Base-by-base conservation (phyloP, 2,797 vertebrate genomes). In the Tauraco hartlaubi region DNA sequence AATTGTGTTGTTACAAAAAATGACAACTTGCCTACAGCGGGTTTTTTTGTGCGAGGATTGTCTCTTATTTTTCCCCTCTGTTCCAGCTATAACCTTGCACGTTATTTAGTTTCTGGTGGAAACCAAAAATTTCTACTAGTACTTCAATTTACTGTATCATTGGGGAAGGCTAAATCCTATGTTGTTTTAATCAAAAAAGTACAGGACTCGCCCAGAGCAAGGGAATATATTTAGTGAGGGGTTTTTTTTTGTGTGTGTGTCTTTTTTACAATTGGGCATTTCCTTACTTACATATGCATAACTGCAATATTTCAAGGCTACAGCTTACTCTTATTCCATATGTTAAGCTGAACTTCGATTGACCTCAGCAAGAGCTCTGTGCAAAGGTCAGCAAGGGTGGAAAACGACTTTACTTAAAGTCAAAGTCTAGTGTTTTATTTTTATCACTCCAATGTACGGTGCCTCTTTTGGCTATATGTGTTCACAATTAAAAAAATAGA, bases 221-320 rank as follows among this genome's bases (percentile, higher is more conserved):
- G 37, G 72, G 67, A 96, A 88, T 35, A 91, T 88, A 69, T 28
- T 79, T 83, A 44, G 6, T 49, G 73, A 72, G 44, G 35, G 29
- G 8, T 1, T 41, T 43, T 31, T 63, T 67, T 13, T 41, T 41
- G 13, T 41, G 12, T n/a, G 51, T 31, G 15, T 66, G 9, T 41
- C 58, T 78, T 62, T 82, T 79, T 63, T 48, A 64, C 46, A 73
- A 12, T 46, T 25, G 81, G 28, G 48, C 28, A 73, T 95, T 96
- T 94, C 81, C 85, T 93, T 33, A 71, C 75, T 95, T 86, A 41
- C 37, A 35, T 85, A 92, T 95, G 87, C 95, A 95, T 95, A 96
- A 52, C 91, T 92, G 67, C 69, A 74, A 88, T 95, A 95, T 94
- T 90, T 92, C 80, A 75, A 76, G 75, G 75, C 90, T 90, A 9